phyloP scores from a whole-genome alignment of 2,797 vertebrate genomes.

The Hydrophis major region DNA sequence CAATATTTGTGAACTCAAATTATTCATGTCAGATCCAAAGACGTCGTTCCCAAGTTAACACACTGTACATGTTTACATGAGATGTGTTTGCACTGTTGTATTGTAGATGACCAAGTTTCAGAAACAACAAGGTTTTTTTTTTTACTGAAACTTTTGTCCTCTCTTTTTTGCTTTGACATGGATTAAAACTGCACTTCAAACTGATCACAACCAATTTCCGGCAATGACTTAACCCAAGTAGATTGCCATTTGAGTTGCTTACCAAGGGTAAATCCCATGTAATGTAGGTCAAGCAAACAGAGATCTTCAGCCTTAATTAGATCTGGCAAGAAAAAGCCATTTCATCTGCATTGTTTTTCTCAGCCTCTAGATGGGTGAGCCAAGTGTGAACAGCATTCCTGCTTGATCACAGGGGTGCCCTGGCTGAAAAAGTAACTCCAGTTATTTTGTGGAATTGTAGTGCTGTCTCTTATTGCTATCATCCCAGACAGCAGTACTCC shows the following conservation, averaged over 20 bases:
- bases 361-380: slow-evolving; percentile 33
- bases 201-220: slow-evolving; percentile 36
- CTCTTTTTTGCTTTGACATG: slow-evolving; percentile 2
- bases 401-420: slow-evolving; percentile 41
- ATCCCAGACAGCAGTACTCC: slow-evolving; percentile 32
- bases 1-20: background rate
- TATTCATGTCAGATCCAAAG: background rate
- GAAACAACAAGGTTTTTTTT: background rate
- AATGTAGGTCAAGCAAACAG: slow-evolving; percentile 52
- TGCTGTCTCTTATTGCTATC: slow-evolving; percentile 7
- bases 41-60: background rate
- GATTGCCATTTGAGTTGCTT: slow-evolving; percentile 31
- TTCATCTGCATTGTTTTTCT: slow-evolving; percentile 16
- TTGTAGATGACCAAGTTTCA: background rate
- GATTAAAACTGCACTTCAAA: slow-evolving; percentile 46
- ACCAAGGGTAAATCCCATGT: slow-evolving; percentile 46
- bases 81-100: background rate
- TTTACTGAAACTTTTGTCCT: background rate
- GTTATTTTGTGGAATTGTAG: slow-evolving; percentile 33
- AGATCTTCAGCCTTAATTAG: slow-evolving; percentile 37
- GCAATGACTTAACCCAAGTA: slow-evolving; percentile 53
- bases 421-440: slow-evolving; percentile 33
- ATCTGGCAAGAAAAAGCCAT: slow-evolving; percentile 39
- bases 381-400: slow-evolving; percentile 40
- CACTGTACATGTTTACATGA: background rate